Percentiles rank a stretch among this genome's conserved stretches.
Evolutionary conservation across 2,888 invertebrate species (phyloP).

Genomic region (Quadroppia sp.): DNA sequence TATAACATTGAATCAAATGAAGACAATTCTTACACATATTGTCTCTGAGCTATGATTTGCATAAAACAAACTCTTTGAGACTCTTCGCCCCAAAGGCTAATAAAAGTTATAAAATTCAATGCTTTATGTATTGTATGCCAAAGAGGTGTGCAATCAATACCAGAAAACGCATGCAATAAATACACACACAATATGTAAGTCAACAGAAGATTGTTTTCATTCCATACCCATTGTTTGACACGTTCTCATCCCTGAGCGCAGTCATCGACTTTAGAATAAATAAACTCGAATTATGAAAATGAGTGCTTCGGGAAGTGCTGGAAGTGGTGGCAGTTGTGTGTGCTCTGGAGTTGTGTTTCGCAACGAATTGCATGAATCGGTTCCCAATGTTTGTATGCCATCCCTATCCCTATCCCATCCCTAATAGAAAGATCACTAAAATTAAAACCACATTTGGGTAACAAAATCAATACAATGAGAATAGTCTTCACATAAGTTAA

Average conservation of each 20-base stretch:
- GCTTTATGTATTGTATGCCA: background rate
- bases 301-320: background rate
- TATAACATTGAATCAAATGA: background rate
- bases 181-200: background rate
- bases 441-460: slow-evolving; percentile 24
- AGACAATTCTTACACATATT: background rate
- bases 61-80: background rate
- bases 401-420: no score
- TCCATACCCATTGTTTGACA: background rate
- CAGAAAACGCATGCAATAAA: background rate
- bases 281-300: background rate
- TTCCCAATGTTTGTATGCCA: slow-evolving; percentile 15
- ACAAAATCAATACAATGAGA: slow-evolving; percentile 23
- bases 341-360: background rate
- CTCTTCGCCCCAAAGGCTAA: slow-evolving; percentile 27
- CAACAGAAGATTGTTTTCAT: background rate
- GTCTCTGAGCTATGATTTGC: background rate
- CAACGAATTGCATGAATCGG: background rate
- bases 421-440: slow-evolving; percentile 11
- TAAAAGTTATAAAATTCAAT: slow-evolving; percentile 27
- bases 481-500: slow-evolving; percentile 2
- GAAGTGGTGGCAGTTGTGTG: background rate
- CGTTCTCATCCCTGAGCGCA: background rate
- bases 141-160: background rate
- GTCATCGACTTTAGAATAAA: background rate